These are phyloP conservation scores for Oreochromis niloticus DNA, from an alignment of 2,113 vertebrate species.

Conservation along the genomic window DNA sequence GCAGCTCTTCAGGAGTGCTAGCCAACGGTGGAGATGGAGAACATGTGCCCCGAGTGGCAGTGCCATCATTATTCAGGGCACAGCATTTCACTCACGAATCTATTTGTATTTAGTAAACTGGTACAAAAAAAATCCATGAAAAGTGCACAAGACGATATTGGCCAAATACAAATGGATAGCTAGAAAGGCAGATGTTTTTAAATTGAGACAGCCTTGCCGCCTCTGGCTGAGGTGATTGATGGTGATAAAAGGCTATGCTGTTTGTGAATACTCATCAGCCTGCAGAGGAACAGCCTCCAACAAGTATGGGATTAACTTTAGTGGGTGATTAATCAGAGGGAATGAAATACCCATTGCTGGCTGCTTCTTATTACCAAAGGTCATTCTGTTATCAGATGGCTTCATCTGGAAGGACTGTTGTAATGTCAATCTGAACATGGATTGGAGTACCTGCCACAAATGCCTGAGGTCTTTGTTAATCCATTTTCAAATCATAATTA, in stretches of 20 bases:
- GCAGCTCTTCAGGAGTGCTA: not conserved
- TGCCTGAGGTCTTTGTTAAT: not conserved
- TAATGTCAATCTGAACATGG: not conserved
- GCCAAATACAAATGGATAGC: not conserved
- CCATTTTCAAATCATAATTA: not conserved
- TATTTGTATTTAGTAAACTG: not conserved
- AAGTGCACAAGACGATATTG: not conserved
- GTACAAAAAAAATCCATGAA: not conserved
- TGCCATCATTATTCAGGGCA: constrained; percentile 3
- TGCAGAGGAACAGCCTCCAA: not conserved
- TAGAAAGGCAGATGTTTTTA: not conserved
- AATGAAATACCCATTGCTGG: constrained; percentile 17
- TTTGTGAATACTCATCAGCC: constrained; percentile 11
- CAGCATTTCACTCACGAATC: not conserved
- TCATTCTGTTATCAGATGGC: not conserved
- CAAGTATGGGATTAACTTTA: not conserved
- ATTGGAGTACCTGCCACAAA: not conserved
- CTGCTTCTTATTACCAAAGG: constrained; percentile 1
- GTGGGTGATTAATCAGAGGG: constrained; percentile 29
- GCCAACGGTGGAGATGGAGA: not conserved
- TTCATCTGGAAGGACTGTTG: not conserved
- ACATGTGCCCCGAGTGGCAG: not conserved
- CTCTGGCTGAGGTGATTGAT: constrained; percentile 7
- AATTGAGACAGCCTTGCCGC: not conserved
- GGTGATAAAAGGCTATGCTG: not conserved